Evolutionary conservation across 2,888 invertebrate genomes (phyloP).

Genomic region (Magallana nippona): DNA sequence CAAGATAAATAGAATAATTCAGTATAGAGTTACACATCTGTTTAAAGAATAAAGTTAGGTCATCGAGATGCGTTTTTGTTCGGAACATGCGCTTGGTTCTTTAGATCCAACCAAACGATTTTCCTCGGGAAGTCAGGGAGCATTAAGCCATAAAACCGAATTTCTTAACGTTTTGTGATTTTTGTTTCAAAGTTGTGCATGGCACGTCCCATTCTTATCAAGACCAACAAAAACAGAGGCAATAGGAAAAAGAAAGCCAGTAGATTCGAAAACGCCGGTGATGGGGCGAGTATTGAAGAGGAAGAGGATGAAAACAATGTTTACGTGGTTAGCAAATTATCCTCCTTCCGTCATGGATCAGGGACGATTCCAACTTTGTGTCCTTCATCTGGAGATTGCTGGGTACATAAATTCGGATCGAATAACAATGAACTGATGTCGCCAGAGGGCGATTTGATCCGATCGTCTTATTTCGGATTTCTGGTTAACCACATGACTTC

Average conservation of each 20-base stretch:
- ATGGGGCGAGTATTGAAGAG: background rate
- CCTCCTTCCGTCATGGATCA: conserved; percentile 17
- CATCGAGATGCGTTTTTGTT: background rate
- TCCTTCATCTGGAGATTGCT: conserved; percentile 1
- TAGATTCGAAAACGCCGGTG: background rate
- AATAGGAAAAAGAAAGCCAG: background rate
- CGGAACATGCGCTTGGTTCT: background rate
- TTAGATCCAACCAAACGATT: no score
- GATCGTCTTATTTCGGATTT: conserved; percentile 22
- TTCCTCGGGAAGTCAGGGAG: background rate
- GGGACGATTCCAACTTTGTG: conserved; percentile 10
- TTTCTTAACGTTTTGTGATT: background rate
- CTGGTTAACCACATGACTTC: conserved; percentile 17
- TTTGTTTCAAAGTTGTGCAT: conserved; percentile 1
- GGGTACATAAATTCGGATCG: conserved; percentile 13
- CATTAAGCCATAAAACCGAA: background rate
- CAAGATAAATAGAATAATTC: background rate
- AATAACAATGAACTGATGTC: conserved; percentile 12
- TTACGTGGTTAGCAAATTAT: conserved; percentile 1
- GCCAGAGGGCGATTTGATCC: background rate
- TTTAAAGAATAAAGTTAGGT: background rate
- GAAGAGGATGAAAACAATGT: background rate
- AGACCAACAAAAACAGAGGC: conserved; percentile 10
- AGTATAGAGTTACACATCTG: conserved; percentile 1
- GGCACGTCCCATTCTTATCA: conserved; percentile 19